Evolutionary conservation across 2,113 vertebrate species (phyloP).

Genomic region (Morphnarchus princeps): DNA sequence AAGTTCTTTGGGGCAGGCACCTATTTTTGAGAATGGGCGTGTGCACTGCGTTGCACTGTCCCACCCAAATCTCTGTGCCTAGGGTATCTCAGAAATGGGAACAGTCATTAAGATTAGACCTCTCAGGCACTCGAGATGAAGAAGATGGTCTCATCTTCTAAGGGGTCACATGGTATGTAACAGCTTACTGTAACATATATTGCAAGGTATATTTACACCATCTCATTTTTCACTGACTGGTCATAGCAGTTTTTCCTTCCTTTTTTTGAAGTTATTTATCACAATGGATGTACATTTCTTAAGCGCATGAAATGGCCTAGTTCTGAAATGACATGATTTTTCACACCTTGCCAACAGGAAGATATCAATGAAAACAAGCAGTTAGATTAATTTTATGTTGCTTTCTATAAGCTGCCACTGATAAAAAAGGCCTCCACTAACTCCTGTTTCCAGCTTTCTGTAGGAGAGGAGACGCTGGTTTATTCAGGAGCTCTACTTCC

Average conservation of each 20-base stretch:
- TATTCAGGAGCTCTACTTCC: neutral
- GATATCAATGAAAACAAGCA: neutral
- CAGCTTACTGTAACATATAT: neutral
- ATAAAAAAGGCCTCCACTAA: neutral
- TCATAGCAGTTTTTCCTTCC: neutral
- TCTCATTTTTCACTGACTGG: neutral
- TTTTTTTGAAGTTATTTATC: neutral
- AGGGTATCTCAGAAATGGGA: neutral
- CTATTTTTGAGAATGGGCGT: neutral
- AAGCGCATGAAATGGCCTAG: neutral
- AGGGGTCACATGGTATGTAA: neutral
- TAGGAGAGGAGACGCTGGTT: neutral
- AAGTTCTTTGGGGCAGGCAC: neutral
- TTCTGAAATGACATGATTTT: neutral
- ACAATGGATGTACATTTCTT: neutral
- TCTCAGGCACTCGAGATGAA: neutral
- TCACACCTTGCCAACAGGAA: neutral
- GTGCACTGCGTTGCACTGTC: rapidly evolving
- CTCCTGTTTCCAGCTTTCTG: neutral
- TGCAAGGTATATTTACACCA: neutral
- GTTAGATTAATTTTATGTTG: neutral
- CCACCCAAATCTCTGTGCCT: neutral
- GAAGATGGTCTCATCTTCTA: neutral
- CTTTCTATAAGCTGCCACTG: neutral
- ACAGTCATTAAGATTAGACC: neutral